Evolutionary conservation across 2,797 vertebrate genomes (phyloP), one percentile per base, ranked within the genome.

Genomic region (Aeoliscus strigatus): DNA sequence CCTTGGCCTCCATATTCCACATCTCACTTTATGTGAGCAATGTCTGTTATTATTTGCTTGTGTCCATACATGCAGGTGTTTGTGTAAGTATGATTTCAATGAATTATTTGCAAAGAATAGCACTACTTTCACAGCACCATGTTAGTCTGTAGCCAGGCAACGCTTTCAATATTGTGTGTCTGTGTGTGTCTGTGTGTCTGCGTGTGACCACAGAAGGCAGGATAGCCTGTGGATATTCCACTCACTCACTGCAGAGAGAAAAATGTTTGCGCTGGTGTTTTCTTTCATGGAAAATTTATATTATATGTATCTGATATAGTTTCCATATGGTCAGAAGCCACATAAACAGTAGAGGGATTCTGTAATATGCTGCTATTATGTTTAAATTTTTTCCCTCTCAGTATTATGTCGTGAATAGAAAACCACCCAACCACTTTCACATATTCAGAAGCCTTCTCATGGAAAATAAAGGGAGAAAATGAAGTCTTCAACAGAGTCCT

Each of bases 121-220:
- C 66, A 73, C 47, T 55, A 67, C 60, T 50, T 56, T 67, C 70
- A 54, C 52, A 38, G 59, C 49, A 17, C 67, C 26, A 61, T 66
- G 55, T 71, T 77, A 74, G 60, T 68, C 67, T 79, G 84, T 83
- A 83, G 79, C 82, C 83, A 81, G 74, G 85, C 82, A 85, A 84
- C 80, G 45, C 46, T 64, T 51, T 40, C 52, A 51, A 49, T 53
- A 46, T 65, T 39, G 28, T 38, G 47, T 62, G 64, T 62, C 67
- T 62, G 66, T 42, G 27, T 31, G 40, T 33, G 26, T 28, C 53
- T 66, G 67, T 63, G 56, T 58, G 39, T 37, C 32, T 31, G 27
- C 39, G 39, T 21, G 35, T 30, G 70, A 66, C 75, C 58, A 68
- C 68, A 73, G 75, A 79, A 79, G 71, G 73, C 70, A 66, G 70